phyloP scores from a whole-genome alignment of 2,113 vertebrate genomes.

The Anguilla japonica region DNA sequence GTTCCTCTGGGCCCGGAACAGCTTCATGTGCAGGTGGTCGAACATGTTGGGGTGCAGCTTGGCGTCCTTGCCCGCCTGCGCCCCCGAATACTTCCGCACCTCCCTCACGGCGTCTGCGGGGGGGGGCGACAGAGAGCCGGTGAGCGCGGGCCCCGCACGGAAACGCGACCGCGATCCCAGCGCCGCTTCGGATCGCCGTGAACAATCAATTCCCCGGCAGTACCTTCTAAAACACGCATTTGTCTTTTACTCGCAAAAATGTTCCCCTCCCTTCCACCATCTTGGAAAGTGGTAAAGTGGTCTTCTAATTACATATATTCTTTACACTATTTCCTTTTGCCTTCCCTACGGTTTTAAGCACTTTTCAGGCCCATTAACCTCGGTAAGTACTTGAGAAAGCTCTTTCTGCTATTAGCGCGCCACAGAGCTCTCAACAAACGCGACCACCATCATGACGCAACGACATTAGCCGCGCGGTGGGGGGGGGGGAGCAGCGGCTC shows the following conservation, averaged over 20 bases:
- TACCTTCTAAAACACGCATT: not conserved
- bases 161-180: not conserved
- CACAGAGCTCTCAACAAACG: not conserved
- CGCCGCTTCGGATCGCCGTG: no score
- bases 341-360: not conserved
- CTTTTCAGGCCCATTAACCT: not conserved
- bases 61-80: slow-evolving; percentile 62
- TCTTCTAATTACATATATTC: not conserved
- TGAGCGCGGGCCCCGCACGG: not conserved
- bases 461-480: not conserved
- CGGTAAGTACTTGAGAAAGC: not conserved
- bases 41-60: slow-evolving; percentile 66
- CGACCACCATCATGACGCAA: not conserved
- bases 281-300: no score
- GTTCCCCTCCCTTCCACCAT: not conserved
- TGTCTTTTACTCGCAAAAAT: not conserved
- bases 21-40: slow-evolving; percentile 94
- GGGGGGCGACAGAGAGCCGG: slow-evolving; percentile 29
- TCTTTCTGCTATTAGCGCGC: not conserved
- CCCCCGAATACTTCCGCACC: slow-evolving; percentile 83
- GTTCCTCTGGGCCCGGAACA: slow-evolving; percentile 94
- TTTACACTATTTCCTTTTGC: not conserved
- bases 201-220: not conserved
- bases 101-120: slow-evolving; percentile 86
- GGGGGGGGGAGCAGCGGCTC: slow-evolving; percentile 42